A percentile compares a stretch with the other conserved stretches of the same genome.
Evolutionary conservation across 2,113 vertebrate genomes (phyloP).

Genomic region (Ictidomys tridecemlineatus): DNA sequence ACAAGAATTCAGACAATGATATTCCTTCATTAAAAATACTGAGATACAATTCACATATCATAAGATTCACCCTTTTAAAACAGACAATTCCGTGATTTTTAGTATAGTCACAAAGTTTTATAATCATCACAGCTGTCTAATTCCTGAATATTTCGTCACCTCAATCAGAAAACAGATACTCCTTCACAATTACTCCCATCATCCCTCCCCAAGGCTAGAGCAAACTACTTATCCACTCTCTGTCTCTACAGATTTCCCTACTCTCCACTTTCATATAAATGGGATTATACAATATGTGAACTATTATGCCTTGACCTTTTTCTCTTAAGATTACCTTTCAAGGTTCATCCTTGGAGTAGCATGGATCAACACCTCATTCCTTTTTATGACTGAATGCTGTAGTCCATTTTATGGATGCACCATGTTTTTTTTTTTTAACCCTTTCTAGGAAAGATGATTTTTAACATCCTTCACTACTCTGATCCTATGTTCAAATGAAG

Average conservation of each 20-base stretch:
- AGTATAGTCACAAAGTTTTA: neutral
- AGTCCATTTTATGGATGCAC: neutral
- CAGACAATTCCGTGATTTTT: neutral
- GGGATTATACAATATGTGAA: neutral
- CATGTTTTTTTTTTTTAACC: neutral
- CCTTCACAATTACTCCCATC: neutral
- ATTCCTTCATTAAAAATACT: neutral
- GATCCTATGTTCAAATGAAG: neutral
- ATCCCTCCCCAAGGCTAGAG: neutral
- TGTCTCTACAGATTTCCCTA: neutral
- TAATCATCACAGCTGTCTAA: neutral
- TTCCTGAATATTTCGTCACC: neutral
- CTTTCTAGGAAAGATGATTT: neutral
- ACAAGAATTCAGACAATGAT: neutral
- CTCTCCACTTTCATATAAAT: neutral
- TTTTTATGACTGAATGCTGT: neutral
- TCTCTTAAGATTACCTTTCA: neutral
- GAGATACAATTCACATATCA: neutral
- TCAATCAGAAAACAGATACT: neutral
- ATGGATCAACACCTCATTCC: accelerated
- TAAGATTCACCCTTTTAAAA: neutral
- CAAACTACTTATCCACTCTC: neutral
- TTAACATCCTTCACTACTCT: neutral
- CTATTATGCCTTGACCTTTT: neutral
- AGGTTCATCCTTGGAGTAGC: neutral